Conservation (phyloP, 2,113 vertebrate genomes). For the Ornithorhynchus anatinus region DNA sequence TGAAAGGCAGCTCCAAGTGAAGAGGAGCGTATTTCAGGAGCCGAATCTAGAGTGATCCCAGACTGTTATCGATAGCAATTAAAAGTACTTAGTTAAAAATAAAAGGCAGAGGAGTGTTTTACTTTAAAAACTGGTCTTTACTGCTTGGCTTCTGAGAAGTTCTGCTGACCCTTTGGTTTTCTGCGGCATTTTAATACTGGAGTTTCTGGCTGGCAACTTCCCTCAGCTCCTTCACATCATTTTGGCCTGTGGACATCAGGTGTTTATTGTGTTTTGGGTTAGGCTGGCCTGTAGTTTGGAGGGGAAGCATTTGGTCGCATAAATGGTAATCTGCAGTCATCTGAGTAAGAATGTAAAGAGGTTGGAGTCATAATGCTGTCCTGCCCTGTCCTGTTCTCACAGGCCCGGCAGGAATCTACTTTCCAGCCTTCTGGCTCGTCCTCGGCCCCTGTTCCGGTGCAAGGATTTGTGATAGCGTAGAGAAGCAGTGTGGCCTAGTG, state of each 20-base stretch:
- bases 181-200: not conserved
- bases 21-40: not conserved
- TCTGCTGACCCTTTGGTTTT: not conserved
- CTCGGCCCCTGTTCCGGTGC: too few species aligned
- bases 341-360: not conserved
- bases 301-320: conserved; percentile 1
- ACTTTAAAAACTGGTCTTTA: not conserved
- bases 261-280: not conserved
- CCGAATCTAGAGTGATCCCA: not conserved
- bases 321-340: not conserved
- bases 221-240: not conserved
- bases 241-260: not conserved
- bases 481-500: too few species aligned
- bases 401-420: not conserved
- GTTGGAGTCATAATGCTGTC: too few species aligned
- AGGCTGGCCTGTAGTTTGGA: too few species aligned
- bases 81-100: not conserved
- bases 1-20: not conserved
- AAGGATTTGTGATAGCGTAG: too few species aligned
- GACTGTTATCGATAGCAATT: not conserved
- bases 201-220: not conserved
- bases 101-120: too few species aligned
- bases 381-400: too few species aligned
- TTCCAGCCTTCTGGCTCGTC: not conserved
- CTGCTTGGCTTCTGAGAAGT: not conserved